phyloP scores from a whole-genome alignment of 2,797 vertebrate species.

The Buphagus erythrorhynchus region DNA sequence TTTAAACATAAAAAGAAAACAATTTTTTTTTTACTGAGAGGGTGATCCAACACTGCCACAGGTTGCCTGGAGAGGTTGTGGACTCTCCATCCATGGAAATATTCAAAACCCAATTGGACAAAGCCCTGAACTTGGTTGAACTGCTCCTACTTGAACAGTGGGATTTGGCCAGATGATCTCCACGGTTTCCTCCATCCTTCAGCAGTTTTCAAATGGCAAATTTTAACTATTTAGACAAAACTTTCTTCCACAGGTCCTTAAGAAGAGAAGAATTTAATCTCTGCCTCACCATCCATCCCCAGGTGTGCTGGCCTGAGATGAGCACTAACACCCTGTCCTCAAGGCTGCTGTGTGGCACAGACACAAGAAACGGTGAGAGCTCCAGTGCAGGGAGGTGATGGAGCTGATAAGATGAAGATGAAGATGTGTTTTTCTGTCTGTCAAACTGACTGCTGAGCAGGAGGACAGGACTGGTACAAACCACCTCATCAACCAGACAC shows the following conservation, averaged over 20 bases:
- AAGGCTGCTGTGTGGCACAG: not conserved
- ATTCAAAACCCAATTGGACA: rapidly evolving
- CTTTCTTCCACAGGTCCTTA: not conserved
- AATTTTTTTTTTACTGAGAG: not conserved
- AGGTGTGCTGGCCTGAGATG: rapidly evolving
- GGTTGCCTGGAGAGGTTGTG: rapidly evolving
- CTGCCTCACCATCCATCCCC: not conserved
- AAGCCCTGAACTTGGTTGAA: not conserved
- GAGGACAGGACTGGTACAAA: not conserved
- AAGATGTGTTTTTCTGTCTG: not conserved
- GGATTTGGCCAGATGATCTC: not conserved
- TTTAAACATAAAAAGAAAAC: not conserved
- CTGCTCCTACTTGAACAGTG: not conserved
- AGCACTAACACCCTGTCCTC: not conserved
- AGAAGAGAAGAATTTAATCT: not conserved
- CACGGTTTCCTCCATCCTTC: not conserved
- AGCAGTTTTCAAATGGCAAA: not conserved
- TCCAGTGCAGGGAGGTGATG: rapidly evolving
- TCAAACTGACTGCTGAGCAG: not conserved
- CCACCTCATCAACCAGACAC: not conserved
- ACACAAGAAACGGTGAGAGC: not conserved
- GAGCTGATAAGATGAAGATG: not conserved
- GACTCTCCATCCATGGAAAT: not conserved
- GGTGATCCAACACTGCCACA: rapidly evolving
- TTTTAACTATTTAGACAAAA: not conserved